Conservation (phyloP, 2,888 invertebrate species). For the Pristionchus maxplancki region DNA sequence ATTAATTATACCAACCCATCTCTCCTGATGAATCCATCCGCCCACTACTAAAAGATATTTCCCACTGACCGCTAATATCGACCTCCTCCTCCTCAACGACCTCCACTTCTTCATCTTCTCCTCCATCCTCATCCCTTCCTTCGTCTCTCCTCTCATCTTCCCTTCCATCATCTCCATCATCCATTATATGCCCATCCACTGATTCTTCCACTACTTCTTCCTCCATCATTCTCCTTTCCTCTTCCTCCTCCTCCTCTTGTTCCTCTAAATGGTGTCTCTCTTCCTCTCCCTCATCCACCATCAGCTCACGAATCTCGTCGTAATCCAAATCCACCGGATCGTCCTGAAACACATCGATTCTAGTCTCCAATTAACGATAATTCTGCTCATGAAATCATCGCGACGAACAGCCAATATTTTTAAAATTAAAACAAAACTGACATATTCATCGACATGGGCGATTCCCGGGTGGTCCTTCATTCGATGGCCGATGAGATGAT, state of each 20-base stretch:
- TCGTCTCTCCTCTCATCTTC: neutral
- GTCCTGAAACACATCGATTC: neutral
- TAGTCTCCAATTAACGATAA: neutral
- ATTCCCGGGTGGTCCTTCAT: constrained; percentile 29
- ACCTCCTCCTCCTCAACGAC: neutral
- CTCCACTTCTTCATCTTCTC: neutral
- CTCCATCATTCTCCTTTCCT: neutral
- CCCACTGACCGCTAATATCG: neutral
- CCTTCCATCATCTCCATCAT: neutral
- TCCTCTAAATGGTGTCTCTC: neutral
- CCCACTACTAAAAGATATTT: too few species aligned
- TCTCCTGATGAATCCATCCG: neutral
- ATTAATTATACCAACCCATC: neutral
- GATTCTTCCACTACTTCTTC: neutral
- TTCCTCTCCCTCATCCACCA: neutral
- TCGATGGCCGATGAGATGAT: neutral
- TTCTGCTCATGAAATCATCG: too few species aligned
- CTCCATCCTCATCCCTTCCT: neutral
- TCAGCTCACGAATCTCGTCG: neutral
- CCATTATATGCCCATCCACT: neutral
- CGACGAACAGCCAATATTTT: too few species aligned
- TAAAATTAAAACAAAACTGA: neutral
- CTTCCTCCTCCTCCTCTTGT: neutral
- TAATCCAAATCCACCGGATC: neutral
- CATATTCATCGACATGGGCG: constrained; percentile 29